Conservation (phyloP, 2,888 invertebrate genomes). For the Clostera curtula region DNA sequence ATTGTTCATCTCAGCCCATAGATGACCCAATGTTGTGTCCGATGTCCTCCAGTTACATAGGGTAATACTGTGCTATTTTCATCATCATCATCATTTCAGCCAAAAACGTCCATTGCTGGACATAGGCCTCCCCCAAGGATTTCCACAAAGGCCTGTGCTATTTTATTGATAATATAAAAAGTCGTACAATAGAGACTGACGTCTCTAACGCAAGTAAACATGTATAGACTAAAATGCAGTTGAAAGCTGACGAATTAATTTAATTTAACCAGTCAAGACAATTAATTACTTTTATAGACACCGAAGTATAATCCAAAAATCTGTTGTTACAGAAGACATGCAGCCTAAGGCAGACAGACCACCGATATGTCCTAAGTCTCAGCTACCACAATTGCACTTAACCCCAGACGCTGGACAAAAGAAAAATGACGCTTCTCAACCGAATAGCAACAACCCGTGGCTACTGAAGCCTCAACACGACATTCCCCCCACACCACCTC, state of each 20-base stretch:
- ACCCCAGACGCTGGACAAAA: conserved; percentile 49
- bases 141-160: too few species aligned
- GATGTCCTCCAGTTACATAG: conserved; percentile 6
- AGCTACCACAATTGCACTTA: conserved; percentile 52
- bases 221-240: too few species aligned
- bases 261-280: conserved; percentile 1
- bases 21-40: too few species aligned
- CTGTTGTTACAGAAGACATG: conserved; percentile 46
- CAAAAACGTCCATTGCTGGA: too few species aligned
- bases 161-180: too few species aligned
- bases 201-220: too few species aligned
- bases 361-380: conserved; percentile 45
- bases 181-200: too few species aligned
- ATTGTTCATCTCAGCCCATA: too few species aligned
- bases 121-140: too few species aligned
- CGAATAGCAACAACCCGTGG: conserved; percentile 41
- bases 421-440: conserved; percentile 36
- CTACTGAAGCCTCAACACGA: conserved; percentile 60
- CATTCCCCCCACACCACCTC: conserved; percentile 63
- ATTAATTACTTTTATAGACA: not conserved
- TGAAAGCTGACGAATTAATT: not conserved
- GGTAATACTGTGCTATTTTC: conserved; percentile 3
- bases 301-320: conserved; percentile 3
- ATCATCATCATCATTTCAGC: conserved; percentile 3
- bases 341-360: conserved; percentile 59